Evolutionary conservation across 2,888 invertebrate species (phyloP), one percentile per base, ranked within the genome.

Genomic region (Diadromus collaris): DNA sequence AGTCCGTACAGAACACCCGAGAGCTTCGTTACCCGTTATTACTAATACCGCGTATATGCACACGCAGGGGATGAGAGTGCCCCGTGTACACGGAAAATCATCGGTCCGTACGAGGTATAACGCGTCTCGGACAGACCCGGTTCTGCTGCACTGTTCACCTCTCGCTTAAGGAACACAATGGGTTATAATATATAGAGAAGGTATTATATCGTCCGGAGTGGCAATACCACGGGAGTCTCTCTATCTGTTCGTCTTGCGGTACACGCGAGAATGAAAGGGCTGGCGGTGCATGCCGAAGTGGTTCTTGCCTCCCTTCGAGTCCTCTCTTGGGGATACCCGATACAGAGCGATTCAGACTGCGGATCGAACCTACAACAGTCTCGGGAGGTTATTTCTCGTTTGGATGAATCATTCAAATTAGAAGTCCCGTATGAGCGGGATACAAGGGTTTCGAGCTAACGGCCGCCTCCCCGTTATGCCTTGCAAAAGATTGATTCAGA

Each of bases 271-370:
- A 82, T 82, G 86, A 88, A 88, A 86, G 89, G 87, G 87, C 87
- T 87, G 87, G 86, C 86, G 79, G 82, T 85, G 86, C 86, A 86
- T 83, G 83, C 84, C 84, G 83, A 85, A 88, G 86, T 86, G 85
- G 85, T 84, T 87, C 60, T 56, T 29, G 16, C 56, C 56, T 51
- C 75, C 76, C 56, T 67, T 80, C 54, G 38, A 21, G 48, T 32
- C 65, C 69, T 64, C 58, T 27, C 58, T 46, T 27, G 24, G 51
- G 19, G 56, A 46, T 56, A 46, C 21, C 32, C n/a, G 19, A 51
- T 80, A 80, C 76, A 79, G 65, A 65, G 60, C 38, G 29, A 46
- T 73, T 73, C 76, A 76, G 21, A 79, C 56, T 70, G 54, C 21
- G 21, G 38, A 21, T 44, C 16, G 29, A 65, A 44, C 2, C 51